These are phyloP conservation scores for Heteromurus nitidus DNA, from an alignment of 2,888 invertebrate genomes.

Conservation along the genomic window DNA sequence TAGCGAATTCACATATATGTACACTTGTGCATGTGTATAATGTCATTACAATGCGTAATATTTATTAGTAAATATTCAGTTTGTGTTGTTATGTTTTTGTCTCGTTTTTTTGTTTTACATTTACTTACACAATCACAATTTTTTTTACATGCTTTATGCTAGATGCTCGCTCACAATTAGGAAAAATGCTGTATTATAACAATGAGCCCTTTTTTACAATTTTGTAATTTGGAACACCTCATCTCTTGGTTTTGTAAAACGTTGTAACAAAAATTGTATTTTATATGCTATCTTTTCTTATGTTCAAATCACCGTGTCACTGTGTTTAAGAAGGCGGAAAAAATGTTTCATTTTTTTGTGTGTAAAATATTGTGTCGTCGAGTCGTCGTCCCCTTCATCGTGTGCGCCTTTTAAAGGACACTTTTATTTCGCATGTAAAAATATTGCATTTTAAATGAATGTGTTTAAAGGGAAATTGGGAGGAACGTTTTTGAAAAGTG, in stretches of 20 bases:
- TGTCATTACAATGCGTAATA: constrained; percentile 25
- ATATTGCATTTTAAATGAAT: constrained; percentile 12
- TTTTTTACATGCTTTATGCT: not conserved
- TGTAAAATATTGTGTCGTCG: not conserved
- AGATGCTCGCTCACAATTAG: not conserved
- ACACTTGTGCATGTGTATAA: not conserved
- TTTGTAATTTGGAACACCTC: constrained; percentile 25
- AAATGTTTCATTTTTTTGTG: too few relatives aligned
- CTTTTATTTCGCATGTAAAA: not conserved
- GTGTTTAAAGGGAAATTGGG: constrained; percentile 18
- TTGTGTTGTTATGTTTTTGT: constrained; percentile 14
- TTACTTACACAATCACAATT: not conserved
- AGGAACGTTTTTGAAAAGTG: constrained; percentile 15
- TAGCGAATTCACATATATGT: constrained; percentile 31
- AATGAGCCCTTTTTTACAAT: constrained; percentile 3
- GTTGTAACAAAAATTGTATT: too few relatives aligned
- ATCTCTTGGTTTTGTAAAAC: constrained; percentile 7
- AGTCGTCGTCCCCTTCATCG: not conserved
- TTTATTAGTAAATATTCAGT: constrained; percentile 26
- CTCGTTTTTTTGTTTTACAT: constrained; percentile 5
- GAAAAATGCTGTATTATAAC: too few relatives aligned
- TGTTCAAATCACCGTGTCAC: constrained; percentile 36
- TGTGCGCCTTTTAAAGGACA: constrained; percentile 5
- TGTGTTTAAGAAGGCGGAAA: not conserved
- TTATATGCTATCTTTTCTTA: constrained; percentile 37